Base-by-base conservation (phyloP, 2,888 invertebrate genomes). In the Leuctra nigra region DNA sequence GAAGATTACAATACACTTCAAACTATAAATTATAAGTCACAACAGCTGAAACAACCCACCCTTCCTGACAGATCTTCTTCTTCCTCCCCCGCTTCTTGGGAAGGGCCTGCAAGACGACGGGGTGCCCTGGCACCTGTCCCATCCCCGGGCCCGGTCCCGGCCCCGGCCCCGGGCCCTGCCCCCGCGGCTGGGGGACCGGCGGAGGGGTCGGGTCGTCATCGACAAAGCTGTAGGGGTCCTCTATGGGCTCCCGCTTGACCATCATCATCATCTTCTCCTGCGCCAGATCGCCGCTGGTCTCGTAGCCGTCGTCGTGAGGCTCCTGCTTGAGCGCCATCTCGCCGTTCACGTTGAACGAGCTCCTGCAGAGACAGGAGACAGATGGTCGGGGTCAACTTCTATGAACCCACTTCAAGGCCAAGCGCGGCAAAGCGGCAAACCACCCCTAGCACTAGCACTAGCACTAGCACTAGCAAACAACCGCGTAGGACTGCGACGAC, bases 231-330 rank as follows among this genome's bases (percentile, higher is more conserved):
- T 91, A 91, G 2, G 90, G 88, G 71, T 90, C 90, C 65, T 86
- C 84, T 56, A 73, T 69, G 63, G 80, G 79, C 68, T 82, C 81
- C 61, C 81, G 75, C 67, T 81, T 81, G 64, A 81, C 75, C 25
- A 54, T 33, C 29, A 14, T 29, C 14, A 9, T 36, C 53, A 18
- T 22, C 24, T 33, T 25, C 60, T 61, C 25, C 60, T 52, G 55
- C 58, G 60, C n/a, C 56, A 68, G 61, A 59, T 69, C 66, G 47
- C 67, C 68, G 75, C 89, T 87, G 66, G 91, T 90, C 78, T 91
- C 91, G 77, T 91, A 91, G 64, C 91, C 91, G 77, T 91, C 91
- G 77, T 91, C 91, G 69, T 87, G 85, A 68, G 83, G 84, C 76
- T 90, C 90, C 68, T 82, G 79, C 73, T 75, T 80, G 75, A 70